Evolutionary conservation across 2,113 vertebrate species (phyloP).

Genomic region (Lutjanus erythropterus): DNA sequence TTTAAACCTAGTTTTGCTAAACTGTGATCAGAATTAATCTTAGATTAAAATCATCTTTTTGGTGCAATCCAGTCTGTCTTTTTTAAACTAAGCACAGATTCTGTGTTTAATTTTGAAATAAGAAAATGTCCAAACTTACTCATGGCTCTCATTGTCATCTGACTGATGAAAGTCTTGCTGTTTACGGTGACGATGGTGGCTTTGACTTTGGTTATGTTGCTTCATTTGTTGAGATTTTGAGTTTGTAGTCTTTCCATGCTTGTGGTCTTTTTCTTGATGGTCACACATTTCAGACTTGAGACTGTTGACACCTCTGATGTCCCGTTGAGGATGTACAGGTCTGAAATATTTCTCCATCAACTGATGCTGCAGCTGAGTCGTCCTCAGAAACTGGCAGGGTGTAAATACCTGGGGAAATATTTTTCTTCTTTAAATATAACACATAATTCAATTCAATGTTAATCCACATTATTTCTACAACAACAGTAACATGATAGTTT

Average conservation of each 20-base stretch:
- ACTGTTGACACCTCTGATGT: slow-evolving; percentile 2
- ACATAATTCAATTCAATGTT: background rate
- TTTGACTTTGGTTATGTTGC: slow-evolving; percentile 57
- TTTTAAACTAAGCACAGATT: background rate
- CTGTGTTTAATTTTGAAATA: too few species aligned
- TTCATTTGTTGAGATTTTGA: slow-evolving; percentile 66
- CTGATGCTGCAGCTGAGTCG: slow-evolving; percentile 43
- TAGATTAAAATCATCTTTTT: too few species aligned
- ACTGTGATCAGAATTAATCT: too few species aligned
- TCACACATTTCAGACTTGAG: slow-evolving; percentile 54
- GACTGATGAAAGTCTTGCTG: slow-evolving; percentile 51
- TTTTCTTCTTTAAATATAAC: background rate
- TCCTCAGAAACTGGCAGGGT: background rate
- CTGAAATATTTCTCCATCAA: slow-evolving; percentile 75
- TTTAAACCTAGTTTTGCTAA: too few species aligned
- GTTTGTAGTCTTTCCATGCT: slow-evolving; percentile 43
- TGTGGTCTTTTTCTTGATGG: slow-evolving; percentile 45
- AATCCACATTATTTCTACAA: background rate
- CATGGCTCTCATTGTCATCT: slow-evolving; percentile 60
- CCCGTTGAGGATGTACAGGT: slow-evolving; percentile 31
- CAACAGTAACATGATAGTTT: background rate
- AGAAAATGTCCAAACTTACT: slow-evolving; percentile 60
- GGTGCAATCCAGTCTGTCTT: too few species aligned
- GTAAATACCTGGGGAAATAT: slow-evolving; percentile 31
- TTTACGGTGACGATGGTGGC: slow-evolving; percentile 47